Conservation (phyloP, 2,113 vertebrate genomes). For the Sceloporus undulatus region DNA sequence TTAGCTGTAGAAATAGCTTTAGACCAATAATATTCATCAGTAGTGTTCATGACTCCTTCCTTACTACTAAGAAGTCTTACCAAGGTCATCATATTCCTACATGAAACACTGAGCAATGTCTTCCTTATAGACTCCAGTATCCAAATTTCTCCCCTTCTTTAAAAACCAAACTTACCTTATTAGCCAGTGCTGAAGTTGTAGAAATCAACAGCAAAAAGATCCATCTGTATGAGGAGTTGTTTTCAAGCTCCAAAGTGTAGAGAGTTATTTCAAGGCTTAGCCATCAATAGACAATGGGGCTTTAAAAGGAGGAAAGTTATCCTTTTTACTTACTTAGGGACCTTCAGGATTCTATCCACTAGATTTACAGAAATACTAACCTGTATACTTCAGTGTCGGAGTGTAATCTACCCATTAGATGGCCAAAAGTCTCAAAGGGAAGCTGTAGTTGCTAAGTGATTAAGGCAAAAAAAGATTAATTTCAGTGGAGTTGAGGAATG, state of each 20-base stretch:
- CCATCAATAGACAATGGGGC: neutral
- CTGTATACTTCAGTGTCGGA: neutral
- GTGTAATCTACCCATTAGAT: neutral
- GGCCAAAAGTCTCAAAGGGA: neutral
- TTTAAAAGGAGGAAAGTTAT: neutral
- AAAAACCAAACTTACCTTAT: neutral
- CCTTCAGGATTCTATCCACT: neutral
- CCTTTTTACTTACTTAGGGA: neutral
- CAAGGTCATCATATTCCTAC: neutral
- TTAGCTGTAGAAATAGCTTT: conserved; percentile 6
- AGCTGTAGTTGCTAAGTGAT: neutral
- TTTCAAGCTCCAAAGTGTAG: neutral
- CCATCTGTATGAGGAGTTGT: neutral
- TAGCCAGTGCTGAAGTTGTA: neutral
- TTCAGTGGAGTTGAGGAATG: neutral
- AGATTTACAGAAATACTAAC: neutral
- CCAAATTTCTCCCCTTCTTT: neutral
- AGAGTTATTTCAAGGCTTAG: neutral
- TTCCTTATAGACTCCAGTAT: neutral
- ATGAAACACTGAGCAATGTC: no score
- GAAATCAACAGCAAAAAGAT: neutral
- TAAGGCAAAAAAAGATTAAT: neutral
- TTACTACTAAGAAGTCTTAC: neutral
- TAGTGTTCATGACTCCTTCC: neutral
- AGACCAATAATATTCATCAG: neutral